A percentile compares a stretch with the other conserved stretches of the same genome.
These are phyloP conservation scores for Agrotis clavis DNA, from an alignment of 2,888 invertebrate genomes.

Conservation along the genomic window DNA sequence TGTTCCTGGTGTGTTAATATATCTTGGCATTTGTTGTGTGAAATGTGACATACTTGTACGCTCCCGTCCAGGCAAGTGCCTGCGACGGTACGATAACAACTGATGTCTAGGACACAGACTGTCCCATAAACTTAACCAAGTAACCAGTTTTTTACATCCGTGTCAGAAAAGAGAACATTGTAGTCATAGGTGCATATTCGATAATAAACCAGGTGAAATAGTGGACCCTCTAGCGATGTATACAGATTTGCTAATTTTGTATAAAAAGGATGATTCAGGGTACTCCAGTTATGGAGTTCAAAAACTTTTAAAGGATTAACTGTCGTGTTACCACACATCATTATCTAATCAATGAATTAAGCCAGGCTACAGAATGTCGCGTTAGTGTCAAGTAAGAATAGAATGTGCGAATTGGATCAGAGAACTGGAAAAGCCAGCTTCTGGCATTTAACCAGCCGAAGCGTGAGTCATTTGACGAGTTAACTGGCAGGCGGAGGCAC, in stretches of 20 bases:
- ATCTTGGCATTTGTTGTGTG: conserved; percentile 78
- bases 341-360: conserved; percentile 63
- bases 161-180: neutral
- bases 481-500: conserved; percentile 84
- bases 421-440: conserved; percentile 90
- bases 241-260: neutral
- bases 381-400: conserved; percentile 77
- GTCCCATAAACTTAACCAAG: neutral
- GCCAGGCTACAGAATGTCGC: conserved; percentile 66
- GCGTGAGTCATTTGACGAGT: conserved; percentile 91
- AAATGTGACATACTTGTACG: conserved; percentile 63
- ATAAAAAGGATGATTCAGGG: conserved; percentile 5
- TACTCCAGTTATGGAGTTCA: neutral
- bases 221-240: neutral
- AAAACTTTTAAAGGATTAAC: conserved; percentile 21
- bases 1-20: conserved; percentile 89
- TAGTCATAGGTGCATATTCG: neutral
- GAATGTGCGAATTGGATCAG: conserved; percentile 87
- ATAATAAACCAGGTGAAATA: neutral
- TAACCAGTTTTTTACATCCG: neutral
- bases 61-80: conserved; percentile 10
- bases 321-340: conserved; percentile 35
- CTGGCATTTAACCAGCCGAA: conserved; percentile 88
- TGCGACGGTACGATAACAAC: neutral
- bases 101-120: neutral